Evolutionary conservation across 2,797 vertebrate species (phyloP).

Genomic region (Clamator glandarius): DNA sequence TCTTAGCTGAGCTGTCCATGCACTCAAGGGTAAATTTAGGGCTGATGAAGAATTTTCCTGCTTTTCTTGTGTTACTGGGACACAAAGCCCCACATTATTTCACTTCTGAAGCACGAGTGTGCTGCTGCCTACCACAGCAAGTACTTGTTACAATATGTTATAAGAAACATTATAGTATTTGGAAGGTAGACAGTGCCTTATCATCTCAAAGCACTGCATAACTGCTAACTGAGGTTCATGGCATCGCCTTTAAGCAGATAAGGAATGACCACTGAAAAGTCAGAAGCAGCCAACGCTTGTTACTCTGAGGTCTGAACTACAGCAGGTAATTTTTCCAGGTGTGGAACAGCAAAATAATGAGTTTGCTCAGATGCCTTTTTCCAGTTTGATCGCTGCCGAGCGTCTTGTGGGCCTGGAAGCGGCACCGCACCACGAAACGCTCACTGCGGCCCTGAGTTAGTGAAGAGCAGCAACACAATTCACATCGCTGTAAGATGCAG

Average conservation of each 20-base stretch:
- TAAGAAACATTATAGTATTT: background rate
- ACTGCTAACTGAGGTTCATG: background rate
- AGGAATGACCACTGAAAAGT: background rate
- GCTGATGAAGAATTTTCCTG: background rate
- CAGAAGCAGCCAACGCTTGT: background rate
- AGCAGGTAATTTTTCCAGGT: background rate
- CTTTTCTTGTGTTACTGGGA: background rate
- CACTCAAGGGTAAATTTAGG: background rate
- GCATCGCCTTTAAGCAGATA: background rate
- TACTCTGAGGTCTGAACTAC: conserved; percentile 4
- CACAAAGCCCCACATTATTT: background rate
- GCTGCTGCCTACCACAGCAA: background rate
- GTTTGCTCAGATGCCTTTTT: background rate
- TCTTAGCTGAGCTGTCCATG: background rate
- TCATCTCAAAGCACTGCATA: conserved; percentile 5
- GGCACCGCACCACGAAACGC: no score
- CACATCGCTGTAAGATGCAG: background rate
- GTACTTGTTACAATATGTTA: background rate
- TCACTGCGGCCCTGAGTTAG: background rate
- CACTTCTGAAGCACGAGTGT: background rate
- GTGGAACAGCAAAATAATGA: background rate
- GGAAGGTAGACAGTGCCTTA: background rate
- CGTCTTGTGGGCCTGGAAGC: background rate
- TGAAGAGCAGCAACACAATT: background rate
- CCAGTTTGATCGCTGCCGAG: background rate